Evolutionary conservation across 2,888 invertebrate species (phyloP), one percentile per base, ranked within the genome.

Genomic region (Rhyacophila evoluta): DNA sequence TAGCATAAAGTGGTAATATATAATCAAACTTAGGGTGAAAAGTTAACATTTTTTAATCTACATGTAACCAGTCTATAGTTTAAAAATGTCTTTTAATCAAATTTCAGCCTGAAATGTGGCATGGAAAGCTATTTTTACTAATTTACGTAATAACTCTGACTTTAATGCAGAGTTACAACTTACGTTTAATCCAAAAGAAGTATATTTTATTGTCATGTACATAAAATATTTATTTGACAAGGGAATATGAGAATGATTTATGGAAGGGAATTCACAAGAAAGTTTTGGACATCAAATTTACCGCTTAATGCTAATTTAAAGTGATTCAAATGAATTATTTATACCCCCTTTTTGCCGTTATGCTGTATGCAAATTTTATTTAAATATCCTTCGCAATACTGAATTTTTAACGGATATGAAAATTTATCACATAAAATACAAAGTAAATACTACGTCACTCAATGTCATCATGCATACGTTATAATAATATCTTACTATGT

Each of bases 201-300:
- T n/a, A n/a, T n/a, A n/a, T n/a, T n/a, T n/a, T n/a, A n/a, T n/a
- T n/a, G n/a, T n/a, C n/a, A n/a, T 6, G 2, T 33, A 33, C 29
- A 33, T 33, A 4, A 55, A 6, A 55, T 8, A 55, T 55, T 15
- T 25, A 19, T 55, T 55, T 19, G 55, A 55, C 19, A 55, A 55
- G 15, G 1, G 19, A 55, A 19, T 25, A 8, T 55, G 55, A 2
- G 19, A 55, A 55, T 55, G 55, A 55, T 19, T 19, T 19, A 55
- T 55, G 55, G 25, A 55, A 25, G 10, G 19, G 10, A 55, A 41
- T 41, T 41, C 15, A 15, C 15, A 12, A 41, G 41, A 41, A 41
- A 55, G 19, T 55, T 55, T 55, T 55, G 55, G 55, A 55, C 55
- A 55, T 55, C 55, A 55, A 55, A 19, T 55, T 55, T 25, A 55